Evolutionary conservation across 1,140 invertebrate genomes (phyloP).

Genomic region (Holotrichia oblita): DNA sequence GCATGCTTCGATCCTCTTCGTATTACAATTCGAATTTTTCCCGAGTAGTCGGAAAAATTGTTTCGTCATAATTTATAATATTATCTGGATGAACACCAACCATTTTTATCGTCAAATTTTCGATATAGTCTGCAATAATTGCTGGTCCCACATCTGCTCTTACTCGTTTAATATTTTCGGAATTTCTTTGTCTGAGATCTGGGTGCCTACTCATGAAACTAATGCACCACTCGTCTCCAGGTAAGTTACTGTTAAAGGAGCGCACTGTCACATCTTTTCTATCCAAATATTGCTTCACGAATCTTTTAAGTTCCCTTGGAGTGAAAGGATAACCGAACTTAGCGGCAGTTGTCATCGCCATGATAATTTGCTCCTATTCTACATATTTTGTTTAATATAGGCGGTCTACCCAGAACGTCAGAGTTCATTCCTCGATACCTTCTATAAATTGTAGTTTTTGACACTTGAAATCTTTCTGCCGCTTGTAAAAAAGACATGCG

Average conservation of each 20-base stretch:
- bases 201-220: no score
- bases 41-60: constrained; percentile 49
- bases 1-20: constrained; percentile 56
- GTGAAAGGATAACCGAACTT: no score
- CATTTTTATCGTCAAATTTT: no score
- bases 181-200: no score
- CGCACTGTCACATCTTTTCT: neutral
- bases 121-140: no score
- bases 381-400: neutral
- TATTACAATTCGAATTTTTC: no score
- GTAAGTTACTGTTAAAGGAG: neutral
- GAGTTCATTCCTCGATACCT: neutral
- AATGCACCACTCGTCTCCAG: no score
- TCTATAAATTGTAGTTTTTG: neutral
- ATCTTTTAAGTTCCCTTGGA: no score
- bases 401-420: neutral
- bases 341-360: neutral
- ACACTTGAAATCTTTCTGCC: neutral
- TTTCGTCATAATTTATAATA: constrained; percentile 61
- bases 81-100: no score
- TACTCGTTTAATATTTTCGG: constrained; percentile 39
- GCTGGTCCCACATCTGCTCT: constrained; percentile 42
- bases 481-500: neutral
- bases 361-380: neutral
- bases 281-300: neutral